phyloP scores from a whole-genome alignment of 2,113 vertebrate species.

The Rhinolophus sinicus region DNA sequence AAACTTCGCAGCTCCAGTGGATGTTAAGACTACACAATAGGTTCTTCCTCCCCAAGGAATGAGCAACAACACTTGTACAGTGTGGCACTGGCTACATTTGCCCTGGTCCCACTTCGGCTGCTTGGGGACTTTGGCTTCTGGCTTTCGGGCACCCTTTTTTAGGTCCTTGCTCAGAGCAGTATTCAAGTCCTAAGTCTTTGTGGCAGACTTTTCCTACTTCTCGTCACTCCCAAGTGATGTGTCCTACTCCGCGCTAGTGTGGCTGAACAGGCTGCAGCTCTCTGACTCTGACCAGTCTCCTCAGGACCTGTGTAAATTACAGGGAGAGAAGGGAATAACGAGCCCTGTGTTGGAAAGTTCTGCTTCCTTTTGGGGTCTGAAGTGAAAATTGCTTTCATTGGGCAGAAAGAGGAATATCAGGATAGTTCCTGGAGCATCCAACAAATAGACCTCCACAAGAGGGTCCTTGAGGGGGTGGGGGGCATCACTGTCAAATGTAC shows the following conservation, averaged over 20 bases:
- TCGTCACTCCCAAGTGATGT: background rate
- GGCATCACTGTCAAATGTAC: background rate
- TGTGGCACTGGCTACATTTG: background rate
- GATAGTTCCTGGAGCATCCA: background rate
- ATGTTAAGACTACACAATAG: background rate
- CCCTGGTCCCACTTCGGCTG: background rate
- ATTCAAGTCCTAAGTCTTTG: background rate
- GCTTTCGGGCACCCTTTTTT: background rate
- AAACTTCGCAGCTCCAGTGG: background rate
- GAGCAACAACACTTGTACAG: background rate
- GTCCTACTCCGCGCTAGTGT: background rate
- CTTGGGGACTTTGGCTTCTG: background rate
- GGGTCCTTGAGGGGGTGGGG: background rate
- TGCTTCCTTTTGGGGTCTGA: slow-evolving; percentile 10
- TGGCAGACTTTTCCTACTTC: background rate
- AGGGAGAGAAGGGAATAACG: background rate
- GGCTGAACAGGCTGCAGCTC: background rate
- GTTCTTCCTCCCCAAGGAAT: background rate
- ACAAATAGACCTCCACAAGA: background rate
- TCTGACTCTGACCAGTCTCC: background rate
- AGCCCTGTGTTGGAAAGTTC: background rate
- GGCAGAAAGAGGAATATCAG: background rate
- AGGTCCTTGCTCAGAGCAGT: background rate
- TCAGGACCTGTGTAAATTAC: background rate
- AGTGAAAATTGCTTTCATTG: background rate